Evolutionary conservation across 2,797 vertebrate species (phyloP).

Genomic region (Micromesistius poutassou): DNA sequence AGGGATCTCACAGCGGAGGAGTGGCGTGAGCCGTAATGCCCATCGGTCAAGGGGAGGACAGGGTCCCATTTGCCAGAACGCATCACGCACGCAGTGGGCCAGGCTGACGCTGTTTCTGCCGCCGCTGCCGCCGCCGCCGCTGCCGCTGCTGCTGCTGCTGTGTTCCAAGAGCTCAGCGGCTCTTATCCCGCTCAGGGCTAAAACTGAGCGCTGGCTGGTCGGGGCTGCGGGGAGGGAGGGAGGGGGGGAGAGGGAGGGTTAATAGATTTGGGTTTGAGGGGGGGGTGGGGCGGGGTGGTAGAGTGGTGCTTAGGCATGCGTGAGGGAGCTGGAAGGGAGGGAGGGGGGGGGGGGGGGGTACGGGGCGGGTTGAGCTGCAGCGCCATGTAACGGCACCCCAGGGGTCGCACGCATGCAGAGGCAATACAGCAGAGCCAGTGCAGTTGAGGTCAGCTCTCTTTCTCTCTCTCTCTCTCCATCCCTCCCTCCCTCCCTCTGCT

Average conservation of each 20-base stretch:
- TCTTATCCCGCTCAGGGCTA: conserved; percentile 39
- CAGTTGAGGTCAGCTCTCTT: conserved; percentile 19
- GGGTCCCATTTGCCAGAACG: neutral
- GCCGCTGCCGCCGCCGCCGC: neutral
- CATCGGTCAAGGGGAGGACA: conserved; percentile 3
- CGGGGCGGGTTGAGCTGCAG: neutral
- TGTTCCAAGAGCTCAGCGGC: conserved; percentile 33
- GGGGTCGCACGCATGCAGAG: conserved; percentile 3
- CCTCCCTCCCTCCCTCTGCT: neutral
- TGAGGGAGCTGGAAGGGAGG: conserved; percentile 1
- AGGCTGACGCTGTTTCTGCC: neutral
- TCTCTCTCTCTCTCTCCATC: neutral
- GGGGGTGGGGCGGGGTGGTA: too few species aligned
- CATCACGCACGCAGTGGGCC: neutral
- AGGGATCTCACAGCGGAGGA: conserved; percentile 4
- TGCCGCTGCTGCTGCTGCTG: conserved; percentile 12
- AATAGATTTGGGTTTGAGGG: neutral
- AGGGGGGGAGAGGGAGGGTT: neutral
- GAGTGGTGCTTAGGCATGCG: neutral
- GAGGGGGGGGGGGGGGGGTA: neutral
- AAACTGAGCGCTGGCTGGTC: conserved; percentile 18
- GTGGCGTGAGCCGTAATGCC: conserved; percentile 24
- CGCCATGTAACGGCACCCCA: conserved; percentile 13
- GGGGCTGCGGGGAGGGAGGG: neutral
- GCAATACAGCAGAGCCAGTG: conserved; percentile 15